Evolutionary conservation across 2,797 vertebrate species (phyloP), one percentile per base, ranked within the genome.

Genomic region (Myotis daubentonii): DNA sequence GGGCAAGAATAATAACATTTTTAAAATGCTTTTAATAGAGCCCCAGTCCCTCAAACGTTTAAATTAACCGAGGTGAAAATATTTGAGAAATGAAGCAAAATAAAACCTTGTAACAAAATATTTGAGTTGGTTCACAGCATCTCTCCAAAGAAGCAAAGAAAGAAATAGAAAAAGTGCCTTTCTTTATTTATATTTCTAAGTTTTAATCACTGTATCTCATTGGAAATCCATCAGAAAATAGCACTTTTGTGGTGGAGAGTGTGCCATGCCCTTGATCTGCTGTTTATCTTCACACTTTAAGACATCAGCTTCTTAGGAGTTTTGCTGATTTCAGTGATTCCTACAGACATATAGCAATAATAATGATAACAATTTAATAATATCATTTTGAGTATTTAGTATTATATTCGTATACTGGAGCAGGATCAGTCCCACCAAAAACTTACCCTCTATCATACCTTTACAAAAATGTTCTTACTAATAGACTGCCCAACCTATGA

Each of bases 81-180:
- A 86, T 83, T 84, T n/a, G 6, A 66, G 28, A 94, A 87, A 86
- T 70, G 74, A 88, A 87, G 41, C 72, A 87, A 94, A 94, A 71
- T 74, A 89, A 87, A 91, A 70, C 11, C 33, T 86, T 41, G 44
- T 9, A 92, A 22, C 23, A 78, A 20, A 91, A 85, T 93, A 2
- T 30, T 81, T 10, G 60, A 66, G 8, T 51, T 87, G 41, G 23
- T 66, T 94, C 62, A 25, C 22, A 89, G 5, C 6, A 38, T 62
- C 72, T 87, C 41, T 84, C 23, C 22, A n/a, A 93, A 88, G 49
- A 88, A 89, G 20, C 28, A 57, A 62, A 91, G 33, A 89, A 30
- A 87, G 12, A 93, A 82, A 91, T 28, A 62, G 6, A 68, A 68
- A 70, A 75, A 92, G 5, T 78, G 30, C 0, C 74, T 82, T 84